These are phyloP conservation scores for Lepus timidus DNA, from an alignment of 2,113 vertebrate species.

Conservation along the genomic window DNA sequence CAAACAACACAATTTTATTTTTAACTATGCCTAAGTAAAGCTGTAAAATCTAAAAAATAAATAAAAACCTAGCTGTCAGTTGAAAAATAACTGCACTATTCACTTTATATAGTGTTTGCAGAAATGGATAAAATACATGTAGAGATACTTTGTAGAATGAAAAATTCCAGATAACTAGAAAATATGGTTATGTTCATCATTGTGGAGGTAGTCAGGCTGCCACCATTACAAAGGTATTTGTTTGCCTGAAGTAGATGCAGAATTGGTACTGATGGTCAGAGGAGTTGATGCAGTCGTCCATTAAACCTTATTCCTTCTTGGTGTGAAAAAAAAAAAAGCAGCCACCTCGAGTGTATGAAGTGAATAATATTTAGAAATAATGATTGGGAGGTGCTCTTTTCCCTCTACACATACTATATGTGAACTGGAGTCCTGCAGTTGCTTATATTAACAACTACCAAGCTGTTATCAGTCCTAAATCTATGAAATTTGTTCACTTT, in stretches of 20 bases:
- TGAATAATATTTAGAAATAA: background rate
- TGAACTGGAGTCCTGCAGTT: background rate
- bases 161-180: background rate
- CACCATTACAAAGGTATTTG: background rate
- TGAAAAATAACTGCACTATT: background rate
- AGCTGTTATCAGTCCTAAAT: background rate
- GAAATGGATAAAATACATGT: background rate
- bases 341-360: background rate
- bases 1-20: background rate
- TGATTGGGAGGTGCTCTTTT: background rate
- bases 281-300: background rate
- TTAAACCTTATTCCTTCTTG: background rate
- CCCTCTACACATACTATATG: background rate
- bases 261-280: background rate
- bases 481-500: too few species aligned
- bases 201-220: background rate
- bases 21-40: background rate
- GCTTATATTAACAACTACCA: background rate
- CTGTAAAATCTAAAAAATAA: background rate
- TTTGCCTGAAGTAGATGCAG: background rate
- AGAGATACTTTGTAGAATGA: background rate
- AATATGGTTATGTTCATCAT: background rate
- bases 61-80: background rate
- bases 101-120: background rate
- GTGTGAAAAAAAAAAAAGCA: slow-evolving; percentile 22